Base-by-base conservation (phyloP, 1,140 invertebrate genomes). In the Rhyzopertha dominica region DNA sequence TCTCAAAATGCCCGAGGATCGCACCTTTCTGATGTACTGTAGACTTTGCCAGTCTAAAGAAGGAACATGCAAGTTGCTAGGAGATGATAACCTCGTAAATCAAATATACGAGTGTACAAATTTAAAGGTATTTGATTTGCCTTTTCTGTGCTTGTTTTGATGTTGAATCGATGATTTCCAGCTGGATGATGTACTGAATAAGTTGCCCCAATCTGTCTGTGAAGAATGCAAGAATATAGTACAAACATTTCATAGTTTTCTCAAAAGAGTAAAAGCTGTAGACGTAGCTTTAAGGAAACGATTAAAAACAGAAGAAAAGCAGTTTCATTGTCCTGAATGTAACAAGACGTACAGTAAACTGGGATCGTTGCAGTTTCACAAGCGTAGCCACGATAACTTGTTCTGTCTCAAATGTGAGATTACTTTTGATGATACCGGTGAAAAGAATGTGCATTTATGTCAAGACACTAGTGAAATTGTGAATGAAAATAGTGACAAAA, bases 191-290 rank as follows among this genome's bases (percentile, higher is more conserved):
- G 40, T 13, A 8, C 29, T 13, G 22, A 30, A 48, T 1, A 12
- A 30, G 5, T 32, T 52, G 13, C 50, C 50, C 20, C 37, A n/a
- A 9, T 29, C 25, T 9, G 30, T 52, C 8, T 52, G 50, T 43
- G 17, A 24, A 20, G 19, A 29, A n/a, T 52, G 50, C 17, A 43
- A 52, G 28, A 38, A 25, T 26, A 44, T n/a, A 10, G 36, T 52
- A 19, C 10, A 41, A 39, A 16, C 32, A 19, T 43, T 48, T 18
- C 20, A 19, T 14, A 22, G 22, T 12, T 52, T 22, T 34, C 24
- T 36, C 14, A 38, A 43, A 40, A 18, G 35, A 5, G 35, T 52
- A 13, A 40, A 41, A 19, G 30, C 30, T 22, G 35, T 48, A 8
- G 40, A 52, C 28, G 16, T 34, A 26, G 30, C 7, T 17, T 25